phyloP scores from a whole-genome alignment of 1,140 invertebrate species.

The Habropoda laboriosa region DNA sequence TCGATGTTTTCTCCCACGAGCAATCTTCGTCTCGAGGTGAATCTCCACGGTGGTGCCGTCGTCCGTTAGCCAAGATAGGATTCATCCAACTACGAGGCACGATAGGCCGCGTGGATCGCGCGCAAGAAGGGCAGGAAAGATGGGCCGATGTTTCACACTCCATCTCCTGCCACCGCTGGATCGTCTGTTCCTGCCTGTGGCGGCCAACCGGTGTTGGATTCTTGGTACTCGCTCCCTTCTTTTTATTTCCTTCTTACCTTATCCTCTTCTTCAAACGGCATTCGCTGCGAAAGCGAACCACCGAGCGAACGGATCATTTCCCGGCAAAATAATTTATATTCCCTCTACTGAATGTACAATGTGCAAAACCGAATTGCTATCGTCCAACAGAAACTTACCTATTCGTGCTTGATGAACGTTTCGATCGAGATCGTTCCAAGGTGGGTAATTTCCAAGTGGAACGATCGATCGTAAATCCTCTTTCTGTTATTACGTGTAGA shows the following conservation, averaged over 20 bases:
- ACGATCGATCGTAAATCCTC: background rate
- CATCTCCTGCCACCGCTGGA: slow-evolving; percentile 71
- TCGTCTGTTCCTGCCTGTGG: slow-evolving; percentile 59
- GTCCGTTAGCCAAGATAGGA: slow-evolving; percentile 38
- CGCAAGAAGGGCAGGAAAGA: slow-evolving; percentile 62
- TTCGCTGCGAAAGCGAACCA: slow-evolving; percentile 11
- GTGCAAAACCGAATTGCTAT: slow-evolving; percentile 39
- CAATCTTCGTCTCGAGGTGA: slow-evolving; percentile 1
- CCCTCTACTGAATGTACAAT: slow-evolving; percentile 29
- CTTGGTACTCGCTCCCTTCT: slow-evolving; percentile 56
- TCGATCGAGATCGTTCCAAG: slow-evolving; percentile 22
- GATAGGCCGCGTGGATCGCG: slow-evolving; percentile 62
- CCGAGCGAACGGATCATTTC: slow-evolving; percentile 59
- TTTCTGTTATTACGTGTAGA: too few species aligned
- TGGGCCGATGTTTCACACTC: slow-evolving; percentile 74
- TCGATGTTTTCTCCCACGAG: too few species aligned
- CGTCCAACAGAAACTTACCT: slow-evolving; percentile 30
- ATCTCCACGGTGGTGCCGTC: slow-evolving; percentile 7
- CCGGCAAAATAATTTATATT: slow-evolving; percentile 66
- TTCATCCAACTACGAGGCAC: slow-evolving; percentile 44
- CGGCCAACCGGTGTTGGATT: slow-evolving; percentile 61
- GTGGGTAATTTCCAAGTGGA: slow-evolving; percentile 13
- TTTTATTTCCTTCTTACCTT: slow-evolving; percentile 57
- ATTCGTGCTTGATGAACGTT: background rate
- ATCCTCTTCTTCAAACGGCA: slow-evolving; percentile 41